These are phyloP conservation scores for Catostomus latipinnis DNA, from an alignment of 2,797 vertebrate genomes.

Conservation along the genomic window DNA sequence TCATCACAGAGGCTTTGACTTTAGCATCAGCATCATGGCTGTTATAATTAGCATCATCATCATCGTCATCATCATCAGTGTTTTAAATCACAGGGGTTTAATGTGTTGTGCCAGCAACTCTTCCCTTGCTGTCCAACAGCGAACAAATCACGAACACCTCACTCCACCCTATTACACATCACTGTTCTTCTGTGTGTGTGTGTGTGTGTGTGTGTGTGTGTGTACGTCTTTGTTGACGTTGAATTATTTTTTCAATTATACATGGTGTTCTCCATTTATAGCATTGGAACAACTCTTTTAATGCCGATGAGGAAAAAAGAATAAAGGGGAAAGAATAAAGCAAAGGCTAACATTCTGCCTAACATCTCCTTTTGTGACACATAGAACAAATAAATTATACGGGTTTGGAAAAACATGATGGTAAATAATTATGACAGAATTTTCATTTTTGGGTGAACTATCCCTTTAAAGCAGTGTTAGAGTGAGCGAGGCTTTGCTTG, in stretches of 20 bases:
- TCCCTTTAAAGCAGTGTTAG: conserved; percentile 25
- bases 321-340: too few relatives aligned
- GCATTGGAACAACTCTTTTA: conserved; percentile 29
- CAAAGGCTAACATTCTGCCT: too few relatives aligned
- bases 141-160: conserved; percentile 11
- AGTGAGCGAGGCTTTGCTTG: conserved; percentile 68
- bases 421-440: too few relatives aligned
- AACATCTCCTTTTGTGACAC: too few relatives aligned
- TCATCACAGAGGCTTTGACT: conserved; percentile 5
- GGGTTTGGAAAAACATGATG: too few relatives aligned
- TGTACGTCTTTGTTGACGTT: conserved; percentile 15
- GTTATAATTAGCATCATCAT: conserved; percentile 6
- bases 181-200: background rate
- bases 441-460: background rate
- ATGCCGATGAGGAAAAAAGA: too few relatives aligned
- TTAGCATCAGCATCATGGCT: conserved; percentile 7
- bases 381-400: too few relatives aligned
- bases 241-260: conserved; percentile 35
- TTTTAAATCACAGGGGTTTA: conserved; percentile 36
- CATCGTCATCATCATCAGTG: background rate
- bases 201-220: conserved; percentile 1
- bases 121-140: background rate
- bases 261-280: conserved; percentile 11
- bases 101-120: conserved; percentile 39
- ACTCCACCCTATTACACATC: conserved; percentile 6